Evolutionary conservation across 2,888 invertebrate genomes (phyloP).

Genomic region (Mantis religiosa): DNA sequence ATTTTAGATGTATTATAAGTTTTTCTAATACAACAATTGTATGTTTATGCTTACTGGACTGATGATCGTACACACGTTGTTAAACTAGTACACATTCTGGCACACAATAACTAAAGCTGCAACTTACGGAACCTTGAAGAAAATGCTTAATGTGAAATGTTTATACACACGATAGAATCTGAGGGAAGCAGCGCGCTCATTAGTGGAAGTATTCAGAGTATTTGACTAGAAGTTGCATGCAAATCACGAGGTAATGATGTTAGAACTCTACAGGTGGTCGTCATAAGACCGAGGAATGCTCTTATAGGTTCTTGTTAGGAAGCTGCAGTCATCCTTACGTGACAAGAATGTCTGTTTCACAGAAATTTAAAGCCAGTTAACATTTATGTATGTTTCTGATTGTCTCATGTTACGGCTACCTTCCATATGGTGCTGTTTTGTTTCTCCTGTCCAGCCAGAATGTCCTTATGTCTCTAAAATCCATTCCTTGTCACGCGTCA

Average conservation of each 20-base stretch:
- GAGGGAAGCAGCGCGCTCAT: background rate
- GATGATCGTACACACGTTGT: too few species aligned
- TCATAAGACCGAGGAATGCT: background rate
- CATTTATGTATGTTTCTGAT: background rate
- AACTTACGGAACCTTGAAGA: background rate
- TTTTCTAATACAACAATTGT: too few species aligned
- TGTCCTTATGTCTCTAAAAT: too few species aligned
- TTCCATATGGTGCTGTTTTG: background rate
- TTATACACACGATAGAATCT: background rate
- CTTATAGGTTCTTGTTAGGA: background rate
- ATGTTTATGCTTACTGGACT: too few species aligned
- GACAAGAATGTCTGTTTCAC: background rate
- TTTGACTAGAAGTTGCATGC: background rate
- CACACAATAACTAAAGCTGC: too few species aligned
- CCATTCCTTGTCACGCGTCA: too few species aligned
- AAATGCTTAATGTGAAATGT: background rate
- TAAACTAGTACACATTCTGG: too few species aligned
- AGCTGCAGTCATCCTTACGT: background rate
- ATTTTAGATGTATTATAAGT: too few species aligned
- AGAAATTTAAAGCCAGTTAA: background rate
- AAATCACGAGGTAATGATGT: background rate
- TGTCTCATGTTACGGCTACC: background rate
- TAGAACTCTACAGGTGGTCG: background rate
- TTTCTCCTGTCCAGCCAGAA: background rate
- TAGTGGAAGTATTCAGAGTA: background rate